Base-by-base conservation (phyloP, 2,797 vertebrate species). In the Cottoperca gobio region DNA sequence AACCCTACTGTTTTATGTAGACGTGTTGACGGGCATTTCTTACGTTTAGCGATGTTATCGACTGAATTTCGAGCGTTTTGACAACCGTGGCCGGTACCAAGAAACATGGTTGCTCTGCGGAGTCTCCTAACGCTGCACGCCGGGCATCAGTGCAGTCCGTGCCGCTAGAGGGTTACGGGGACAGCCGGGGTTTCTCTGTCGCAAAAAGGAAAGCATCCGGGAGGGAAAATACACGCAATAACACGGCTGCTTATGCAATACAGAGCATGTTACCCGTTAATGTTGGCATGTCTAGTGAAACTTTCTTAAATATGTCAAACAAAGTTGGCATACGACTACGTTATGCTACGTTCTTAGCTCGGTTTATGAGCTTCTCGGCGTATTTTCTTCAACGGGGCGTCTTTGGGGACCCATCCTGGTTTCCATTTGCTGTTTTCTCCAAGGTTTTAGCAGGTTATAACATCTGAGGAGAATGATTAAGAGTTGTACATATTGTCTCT, bases 81-180 rank as follows among this genome's bases (percentile, higher is more conserved):
- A 88, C 80, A 81, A 63, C 76, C 79, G 35, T 82, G 91, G 93
- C 91, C 90, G 90, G 83, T 65, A 68, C 81, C 66, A 71, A 88
- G 88, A 92, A 93, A 93, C 91, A 93, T 93, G 92, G 93, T 93
- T 58, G 89, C 89, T 86, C 94, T 93, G 91, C 95, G 95, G 95
- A 93, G 95, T 96, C 91, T 95, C 93, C 90, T 96, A 91, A 60
- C 86, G 83, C 88, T 62, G 68, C 90, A 90, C 83, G 86, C 94
- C 95, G 93, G 93, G 83, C 86, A 86, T 57, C 79, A 54, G 88
- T 66, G 94, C 91, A 72, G 78, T 75, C 61, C 64, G 40, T 33
- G 91, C 95, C 94, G 95, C 93, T 86, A 89, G 84, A 91, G 75
- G 88, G 67, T 81, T 75, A 88, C 89, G 85, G 81, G 88, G 89